Evolutionary conservation across 92 coral and sea anemone species (phyloP), one percentile per base, ranked within the genome.

Genomic region (Anthopleura xanthogrammica): DNA sequence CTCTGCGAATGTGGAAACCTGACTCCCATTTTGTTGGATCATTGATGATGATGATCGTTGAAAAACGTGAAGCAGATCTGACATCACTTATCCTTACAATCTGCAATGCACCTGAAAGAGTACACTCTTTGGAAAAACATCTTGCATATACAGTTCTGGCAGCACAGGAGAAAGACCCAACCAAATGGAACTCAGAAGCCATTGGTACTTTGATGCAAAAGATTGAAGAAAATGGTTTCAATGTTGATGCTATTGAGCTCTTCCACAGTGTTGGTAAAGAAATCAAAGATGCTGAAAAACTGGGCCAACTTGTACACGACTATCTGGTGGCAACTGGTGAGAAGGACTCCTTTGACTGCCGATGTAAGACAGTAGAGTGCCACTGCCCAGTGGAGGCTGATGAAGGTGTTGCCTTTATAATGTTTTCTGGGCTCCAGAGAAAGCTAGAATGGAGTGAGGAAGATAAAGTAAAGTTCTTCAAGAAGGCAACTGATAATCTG

Each of bases 401-500:
- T 82, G 99, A 96, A 60, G 99, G 99, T 3, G 85, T 96, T 24
- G 99, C 99, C 57, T 96, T 90, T 90, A 94, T 96, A 60, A 83
- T 94, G 83, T 96, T 96, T 77, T 95, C 97, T 64, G 94, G 94
- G 43, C 64, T 96, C 82, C 93, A 92, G 72, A 88, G 95, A 78
- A 94, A 91, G 87, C 87, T 96, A 87, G 90, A 89, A 55, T 96
- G 98, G 99, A 90, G 84, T 72, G 92, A 89, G 52, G 94, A 89
- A 80, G 93, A 87, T 80, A 96, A 89, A 78, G 82, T 79, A 16
- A 92, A 88, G 79, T 96, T 96, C 84, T 96, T 96, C 85, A 94
- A 91, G 81, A 79, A 68, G 55, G 99, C 99, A 16, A 89, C 95
- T 2, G 94, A 93, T 52, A 80, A 84, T 0, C 87, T 96, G 70